Percentiles rank a stretch among this genome's conserved stretches.
Evolutionary conservation across 2,113 vertebrate species (phyloP).

Genomic region (Heptranchias perlo): DNA sequence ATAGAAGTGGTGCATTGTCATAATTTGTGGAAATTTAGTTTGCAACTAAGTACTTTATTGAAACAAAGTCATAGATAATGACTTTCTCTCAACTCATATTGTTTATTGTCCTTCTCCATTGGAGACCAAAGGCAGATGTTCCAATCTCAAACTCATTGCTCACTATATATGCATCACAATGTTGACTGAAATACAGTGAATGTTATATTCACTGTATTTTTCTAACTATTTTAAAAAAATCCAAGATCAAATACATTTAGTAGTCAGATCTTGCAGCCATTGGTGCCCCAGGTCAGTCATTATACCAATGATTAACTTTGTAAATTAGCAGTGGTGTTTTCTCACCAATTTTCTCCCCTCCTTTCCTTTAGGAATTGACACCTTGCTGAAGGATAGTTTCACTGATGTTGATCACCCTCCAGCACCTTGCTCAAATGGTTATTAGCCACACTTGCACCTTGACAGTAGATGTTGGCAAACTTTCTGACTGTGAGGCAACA

Average conservation of each 20-base stretch:
- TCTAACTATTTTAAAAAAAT: background rate
- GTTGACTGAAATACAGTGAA: background rate
- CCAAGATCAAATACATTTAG: background rate
- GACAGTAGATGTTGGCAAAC: background rate
- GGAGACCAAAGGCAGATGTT: too few relatives aligned
- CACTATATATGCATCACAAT: background rate
- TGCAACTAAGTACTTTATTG: background rate
- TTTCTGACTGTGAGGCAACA: background rate
- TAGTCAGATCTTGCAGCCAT: background rate
- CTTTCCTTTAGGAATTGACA: background rate
- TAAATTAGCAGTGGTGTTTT: background rate
- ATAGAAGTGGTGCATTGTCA: background rate
- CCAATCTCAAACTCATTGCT: too few relatives aligned
- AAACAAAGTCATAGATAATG: background rate
- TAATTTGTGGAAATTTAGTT: background rate
- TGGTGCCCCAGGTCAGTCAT: background rate
- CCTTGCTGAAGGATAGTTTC: background rate
- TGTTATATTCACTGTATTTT: background rate
- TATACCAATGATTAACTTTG: background rate
- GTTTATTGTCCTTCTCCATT: background rate
- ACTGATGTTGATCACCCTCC: background rate
- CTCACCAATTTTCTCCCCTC: background rate
- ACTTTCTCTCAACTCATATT: background rate
- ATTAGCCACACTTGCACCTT: background rate
- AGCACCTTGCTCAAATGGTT: background rate